Evolutionary conservation across 1,140 invertebrate genomes (phyloP).

Genomic region (Dufourea novaeangliae): DNA sequence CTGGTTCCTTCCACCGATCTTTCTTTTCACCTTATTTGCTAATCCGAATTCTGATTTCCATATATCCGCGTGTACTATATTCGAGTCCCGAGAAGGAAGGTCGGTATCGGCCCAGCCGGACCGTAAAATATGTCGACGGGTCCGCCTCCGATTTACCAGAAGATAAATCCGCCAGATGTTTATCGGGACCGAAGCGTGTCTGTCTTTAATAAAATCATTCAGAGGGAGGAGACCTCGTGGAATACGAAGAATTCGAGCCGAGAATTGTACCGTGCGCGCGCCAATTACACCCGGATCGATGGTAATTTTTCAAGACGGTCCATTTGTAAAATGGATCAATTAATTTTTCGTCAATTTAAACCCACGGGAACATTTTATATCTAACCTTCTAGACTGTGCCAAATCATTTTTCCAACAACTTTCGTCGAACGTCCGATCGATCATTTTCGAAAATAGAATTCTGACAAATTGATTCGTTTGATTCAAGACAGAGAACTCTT

Average conservation of each 20-base stretch:
- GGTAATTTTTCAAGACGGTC: not conserved
- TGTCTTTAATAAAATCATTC: conserved; percentile 28
- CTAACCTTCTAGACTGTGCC: no score
- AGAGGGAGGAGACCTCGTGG: not conserved
- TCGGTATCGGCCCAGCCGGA: conserved; percentile 9
- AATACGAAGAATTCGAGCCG: not conserved
- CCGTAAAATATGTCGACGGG: conserved; percentile 38
- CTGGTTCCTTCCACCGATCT: conserved; percentile 69
- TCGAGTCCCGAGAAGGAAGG: conserved; percentile 25
- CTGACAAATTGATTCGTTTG: no score
- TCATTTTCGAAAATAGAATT: no score
- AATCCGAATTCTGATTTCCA: conserved; percentile 58
- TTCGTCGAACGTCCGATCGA: no score
- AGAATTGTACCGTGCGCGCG: not conserved
- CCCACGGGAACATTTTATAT: no score
- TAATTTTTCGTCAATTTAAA: no score
- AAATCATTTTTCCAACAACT: no score
- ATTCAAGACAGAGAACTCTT: no score
- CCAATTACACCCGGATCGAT: not conserved
- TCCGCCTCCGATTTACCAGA: conserved; percentile 11
- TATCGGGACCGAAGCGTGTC: not conserved
- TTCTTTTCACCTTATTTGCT: conserved; percentile 60
- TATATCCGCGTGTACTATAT: conserved; percentile 38
- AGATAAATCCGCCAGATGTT: conserved; percentile 37
- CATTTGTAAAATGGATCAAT: no score